Conservation (phyloP, 2,113 vertebrate genomes). For the Psittacula cyanocephala region DNA sequence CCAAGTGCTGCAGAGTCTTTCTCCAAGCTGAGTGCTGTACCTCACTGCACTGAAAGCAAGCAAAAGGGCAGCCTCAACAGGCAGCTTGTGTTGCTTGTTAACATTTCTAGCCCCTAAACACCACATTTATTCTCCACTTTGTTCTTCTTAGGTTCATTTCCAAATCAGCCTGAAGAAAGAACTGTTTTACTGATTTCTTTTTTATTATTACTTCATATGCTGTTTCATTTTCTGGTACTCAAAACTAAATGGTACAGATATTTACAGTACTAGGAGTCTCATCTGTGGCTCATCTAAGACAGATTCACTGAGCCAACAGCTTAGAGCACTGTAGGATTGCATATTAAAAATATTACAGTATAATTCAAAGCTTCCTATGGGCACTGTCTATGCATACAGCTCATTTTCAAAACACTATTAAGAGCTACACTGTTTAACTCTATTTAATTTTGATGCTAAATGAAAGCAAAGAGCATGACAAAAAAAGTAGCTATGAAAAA, state of each 20-base stretch:
- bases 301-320: not conserved
- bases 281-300: not conserved
- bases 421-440: not conserved
- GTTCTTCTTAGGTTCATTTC: not conserved
- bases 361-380: not conserved
- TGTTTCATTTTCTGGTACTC: not conserved
- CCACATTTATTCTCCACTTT: not conserved
- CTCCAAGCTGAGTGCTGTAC: not conserved
- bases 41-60: rapidly evolving
- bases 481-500: not conserved
- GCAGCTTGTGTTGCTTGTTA: not conserved
- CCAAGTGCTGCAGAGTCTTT: not conserved
- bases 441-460: not conserved
- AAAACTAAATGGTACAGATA: not conserved
- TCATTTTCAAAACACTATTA: not conserved
- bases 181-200: not conserved
- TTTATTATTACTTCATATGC: not conserved
- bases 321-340: not conserved
- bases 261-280: not conserved
- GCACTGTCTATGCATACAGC: not conserved
- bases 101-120: not conserved
- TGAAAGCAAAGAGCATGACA: not conserved
- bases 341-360: not conserved
- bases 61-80: rapidly evolving
- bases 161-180: not conserved